A percentile compares a stretch with the other conserved stretches of the same genome.
These are phyloP conservation scores for Thamnophis elegans DNA, from an alignment of 2,797 vertebrate species.

Conservation along the genomic window DNA sequence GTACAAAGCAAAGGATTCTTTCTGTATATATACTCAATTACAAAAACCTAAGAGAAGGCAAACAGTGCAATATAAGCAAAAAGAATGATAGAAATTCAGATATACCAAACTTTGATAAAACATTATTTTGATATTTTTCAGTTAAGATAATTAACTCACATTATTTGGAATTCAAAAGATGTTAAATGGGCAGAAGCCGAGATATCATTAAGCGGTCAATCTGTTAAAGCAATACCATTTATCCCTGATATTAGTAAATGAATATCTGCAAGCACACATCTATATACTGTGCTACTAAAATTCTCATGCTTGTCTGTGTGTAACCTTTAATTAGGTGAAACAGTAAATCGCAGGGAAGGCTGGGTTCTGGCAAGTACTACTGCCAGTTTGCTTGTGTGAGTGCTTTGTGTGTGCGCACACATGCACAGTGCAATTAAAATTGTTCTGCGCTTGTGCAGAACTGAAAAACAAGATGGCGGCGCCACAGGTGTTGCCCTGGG, in stretches of 20 bases:
- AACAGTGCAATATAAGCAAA: not conserved
- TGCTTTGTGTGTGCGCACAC: too few species aligned
- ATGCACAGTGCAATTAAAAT: too few species aligned
- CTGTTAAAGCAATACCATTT: not conserved
- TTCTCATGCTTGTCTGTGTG: not conserved
- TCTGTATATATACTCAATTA: not conserved
- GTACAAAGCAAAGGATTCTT: not conserved
- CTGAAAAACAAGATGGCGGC: too few species aligned
- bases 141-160: not conserved
- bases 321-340: too few species aligned
- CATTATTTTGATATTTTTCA: not conserved
- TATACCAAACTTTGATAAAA: not conserved
- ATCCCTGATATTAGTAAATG: not conserved
- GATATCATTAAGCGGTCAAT: conserved; percentile 5
- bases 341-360: too few species aligned
- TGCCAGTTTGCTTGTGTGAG: too few species aligned
- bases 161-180: not conserved
- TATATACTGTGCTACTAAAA: not conserved
- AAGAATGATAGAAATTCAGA: not conserved
- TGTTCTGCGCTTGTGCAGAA: too few species aligned
- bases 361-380: too few species aligned
- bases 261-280: not conserved
- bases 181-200: not conserved
- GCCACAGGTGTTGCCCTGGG: too few species aligned
- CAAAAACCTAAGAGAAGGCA: not conserved